Percentiles rank a stretch among this genome's conserved stretches.
Evolutionary conservation across 2,888 invertebrate species (phyloP).

Genomic region (Nemurella pictetii): DNA sequence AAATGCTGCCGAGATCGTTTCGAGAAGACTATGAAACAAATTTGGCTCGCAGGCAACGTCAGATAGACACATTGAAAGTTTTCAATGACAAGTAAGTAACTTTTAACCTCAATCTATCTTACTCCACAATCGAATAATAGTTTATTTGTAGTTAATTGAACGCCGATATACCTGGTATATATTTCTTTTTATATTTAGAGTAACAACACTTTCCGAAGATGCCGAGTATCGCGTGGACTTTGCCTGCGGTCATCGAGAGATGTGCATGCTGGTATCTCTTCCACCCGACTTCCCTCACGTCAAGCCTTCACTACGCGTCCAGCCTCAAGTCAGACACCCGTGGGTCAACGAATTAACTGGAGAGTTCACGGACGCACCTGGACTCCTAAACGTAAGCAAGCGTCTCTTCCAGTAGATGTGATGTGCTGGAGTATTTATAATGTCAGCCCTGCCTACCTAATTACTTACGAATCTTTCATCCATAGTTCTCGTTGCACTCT

Average conservation of each 20-base stretch:
- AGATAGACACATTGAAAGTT: slow-evolving; percentile 80
- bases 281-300: slow-evolving; percentile 75
- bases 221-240: slow-evolving; percentile 75
- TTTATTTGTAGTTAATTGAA: slow-evolving; percentile 26
- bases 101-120: neutral
- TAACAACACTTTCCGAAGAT: slow-evolving; percentile 69
- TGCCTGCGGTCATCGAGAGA: slow-evolving; percentile 63
- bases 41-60: slow-evolving; percentile 51
- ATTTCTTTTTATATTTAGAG: slow-evolving; percentile 57
- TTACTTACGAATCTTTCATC: slow-evolving; percentile 41
- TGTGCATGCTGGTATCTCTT: slow-evolving; percentile 68
- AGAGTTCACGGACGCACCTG: slow-evolving; percentile 73
- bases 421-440: neutral
- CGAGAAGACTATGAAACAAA: slow-evolving; percentile 50
- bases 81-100: slow-evolving; percentile 74
- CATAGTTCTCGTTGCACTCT: slow-evolving; percentile 72
- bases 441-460: slow-evolving; percentile 9
- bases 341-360: slow-evolving; percentile 67
- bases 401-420: neutral
- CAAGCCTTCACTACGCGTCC: slow-evolving; percentile 69
- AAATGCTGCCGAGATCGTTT: slow-evolving; percentile 61
- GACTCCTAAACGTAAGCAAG: slow-evolving; percentile 66
- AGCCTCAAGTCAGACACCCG: slow-evolving; percentile 68
- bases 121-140: slow-evolving; percentile 13
- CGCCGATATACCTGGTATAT: no score